These are phyloP conservation scores for Allacma fusca DNA, from an alignment of 2,888 invertebrate genomes.

Conservation along the genomic window DNA sequence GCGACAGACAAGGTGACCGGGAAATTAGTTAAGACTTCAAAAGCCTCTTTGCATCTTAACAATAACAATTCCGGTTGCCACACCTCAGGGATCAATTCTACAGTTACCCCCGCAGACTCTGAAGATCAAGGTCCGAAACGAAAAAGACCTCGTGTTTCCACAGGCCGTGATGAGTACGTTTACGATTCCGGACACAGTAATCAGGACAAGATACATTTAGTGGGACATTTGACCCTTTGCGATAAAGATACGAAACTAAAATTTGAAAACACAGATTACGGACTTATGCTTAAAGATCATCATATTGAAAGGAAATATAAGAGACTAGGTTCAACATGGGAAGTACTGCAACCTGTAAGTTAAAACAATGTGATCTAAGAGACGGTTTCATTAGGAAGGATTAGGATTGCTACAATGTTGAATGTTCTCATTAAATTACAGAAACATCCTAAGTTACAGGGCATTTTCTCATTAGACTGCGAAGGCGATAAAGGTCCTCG, in stretches of 20 bases:
- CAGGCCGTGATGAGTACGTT: slow-evolving; percentile 55
- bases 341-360: slow-evolving; percentile 49
- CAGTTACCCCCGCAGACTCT: neutral
- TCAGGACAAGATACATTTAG: slow-evolving; percentile 33
- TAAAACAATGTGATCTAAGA: neutral
- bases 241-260: slow-evolving; percentile 49
- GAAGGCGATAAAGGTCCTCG: slow-evolving; percentile 30
- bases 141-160: slow-evolving; percentile 50
- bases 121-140: slow-evolving; percentile 50
- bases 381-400: neutral
- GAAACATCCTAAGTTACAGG: slow-evolving; percentile 48
- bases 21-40: neutral
- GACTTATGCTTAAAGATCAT: slow-evolving; percentile 45
- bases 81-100: slow-evolving; percentile 7
- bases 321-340: slow-evolving; percentile 48
- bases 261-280: slow-evolving; percentile 46
- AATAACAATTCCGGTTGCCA: slow-evolving; percentile 13
- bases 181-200: slow-evolving; percentile 37
- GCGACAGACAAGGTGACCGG: neutral
- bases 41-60: slow-evolving; percentile 23
- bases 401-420: too few relatives aligned
- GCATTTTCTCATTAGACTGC: slow-evolving; percentile 26
- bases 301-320: slow-evolving; percentile 33
- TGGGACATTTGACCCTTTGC: slow-evolving; percentile 50
- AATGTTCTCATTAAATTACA: slow-evolving; percentile 15